Evolutionary conservation across 1,140 invertebrate species (phyloP).

Genomic region (Elymnias hypermnestra): DNA sequence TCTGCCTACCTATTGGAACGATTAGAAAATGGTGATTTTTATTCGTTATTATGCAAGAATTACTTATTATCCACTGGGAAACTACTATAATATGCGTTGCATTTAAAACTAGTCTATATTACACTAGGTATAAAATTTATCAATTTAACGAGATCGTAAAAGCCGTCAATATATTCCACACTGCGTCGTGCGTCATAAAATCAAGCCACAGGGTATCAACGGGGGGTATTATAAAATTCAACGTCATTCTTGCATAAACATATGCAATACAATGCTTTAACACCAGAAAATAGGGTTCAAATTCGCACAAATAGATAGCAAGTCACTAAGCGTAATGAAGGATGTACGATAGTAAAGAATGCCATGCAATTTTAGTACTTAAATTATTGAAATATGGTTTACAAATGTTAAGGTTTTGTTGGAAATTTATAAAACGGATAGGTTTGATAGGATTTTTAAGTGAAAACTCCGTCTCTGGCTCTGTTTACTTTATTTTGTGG

Average conservation of each 20-base stretch:
- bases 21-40: too few species aligned
- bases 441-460: too few species aligned
- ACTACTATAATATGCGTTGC: too few species aligned
- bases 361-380: background rate
- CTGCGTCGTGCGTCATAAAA: constrained; percentile 29
- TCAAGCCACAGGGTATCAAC: constrained; percentile 20
- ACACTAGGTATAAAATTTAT: constrained; percentile 16
- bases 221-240: constrained; percentile 28
- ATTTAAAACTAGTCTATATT: background rate
- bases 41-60: too few species aligned
- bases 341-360: constrained; percentile 1
- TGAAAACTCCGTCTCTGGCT: too few species aligned
- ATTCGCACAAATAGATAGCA: background rate
- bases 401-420: background rate
- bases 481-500: too few species aligned
- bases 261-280: background rate
- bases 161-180: constrained; percentile 22
- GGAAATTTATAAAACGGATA: background rate
- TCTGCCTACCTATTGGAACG: too few species aligned
- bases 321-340: constrained; percentile 2
- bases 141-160: constrained; percentile 27
- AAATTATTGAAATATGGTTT: constrained; percentile 1
- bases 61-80: too few species aligned
- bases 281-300: background rate
- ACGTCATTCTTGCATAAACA: background rate